A percentile compares a stretch with the other conserved stretches of the same genome.
Conservation (phyloP, 2,797 vertebrate species). For the Danio albolineatus region DNA sequence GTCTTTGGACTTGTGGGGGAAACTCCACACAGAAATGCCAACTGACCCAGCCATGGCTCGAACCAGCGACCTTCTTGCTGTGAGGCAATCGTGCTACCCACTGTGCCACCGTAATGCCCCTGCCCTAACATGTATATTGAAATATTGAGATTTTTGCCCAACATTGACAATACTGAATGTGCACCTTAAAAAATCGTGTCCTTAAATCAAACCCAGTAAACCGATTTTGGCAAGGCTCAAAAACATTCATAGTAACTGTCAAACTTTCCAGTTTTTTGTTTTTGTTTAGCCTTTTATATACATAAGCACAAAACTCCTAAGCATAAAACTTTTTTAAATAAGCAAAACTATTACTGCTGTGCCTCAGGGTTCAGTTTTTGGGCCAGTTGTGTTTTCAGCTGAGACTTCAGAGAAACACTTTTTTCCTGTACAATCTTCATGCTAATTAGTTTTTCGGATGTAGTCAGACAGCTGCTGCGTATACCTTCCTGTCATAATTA, state of each 20-base stretch:
- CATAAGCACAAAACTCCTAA: background rate
- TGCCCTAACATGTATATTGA: no score
- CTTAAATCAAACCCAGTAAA: background rate
- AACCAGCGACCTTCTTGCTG: no score
- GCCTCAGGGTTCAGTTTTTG: constrained; percentile 5
- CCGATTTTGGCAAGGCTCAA: background rate
- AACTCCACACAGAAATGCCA: no score
- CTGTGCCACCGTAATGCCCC: no score
- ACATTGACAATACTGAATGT: no score
- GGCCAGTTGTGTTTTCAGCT: constrained; percentile 13
- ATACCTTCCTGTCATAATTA: constrained; percentile 22
- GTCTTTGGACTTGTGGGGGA: no score
- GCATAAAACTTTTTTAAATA: constrained; percentile 19
- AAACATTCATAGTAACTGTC: background rate
- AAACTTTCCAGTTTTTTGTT: background rate
- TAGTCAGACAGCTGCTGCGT: constrained; percentile 18
- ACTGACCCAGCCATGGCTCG: no score
- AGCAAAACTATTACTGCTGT: background rate
- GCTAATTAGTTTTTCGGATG: constrained; percentile 27
- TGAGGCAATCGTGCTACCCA: no score
- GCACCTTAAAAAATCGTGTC: no score
- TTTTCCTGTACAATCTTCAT: background rate
- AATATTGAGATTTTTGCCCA: no score
- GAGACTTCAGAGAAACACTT: constrained; percentile 14
- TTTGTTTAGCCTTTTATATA: background rate